Base-by-base conservation (phyloP, 2,113 vertebrate genomes). In the Paratilapia polleni region DNA sequence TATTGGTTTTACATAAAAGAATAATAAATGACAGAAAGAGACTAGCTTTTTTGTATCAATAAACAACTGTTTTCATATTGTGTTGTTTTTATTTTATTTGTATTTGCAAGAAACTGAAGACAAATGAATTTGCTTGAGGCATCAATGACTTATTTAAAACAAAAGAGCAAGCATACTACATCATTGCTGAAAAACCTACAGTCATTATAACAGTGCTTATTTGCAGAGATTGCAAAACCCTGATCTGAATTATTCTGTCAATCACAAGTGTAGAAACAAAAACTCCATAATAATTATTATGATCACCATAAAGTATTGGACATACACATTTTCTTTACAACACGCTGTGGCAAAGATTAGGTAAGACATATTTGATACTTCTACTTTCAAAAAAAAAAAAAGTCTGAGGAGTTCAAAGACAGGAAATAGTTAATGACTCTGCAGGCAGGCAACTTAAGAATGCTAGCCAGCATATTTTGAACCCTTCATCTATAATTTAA, bases 301-400 rank as follows among this genome's bases (percentile, higher is more conserved):
- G 68, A 88, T 80, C 78, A 93, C 85, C 87, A 94, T 88, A 94
- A 93, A 87, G 88, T 90, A 92, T 83, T 84, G 80, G 82, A 91
- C 84, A 89, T 92, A 94, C 84, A 94, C 41, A 88, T 88, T 80
- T 84, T 75, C 91, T 94, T 92, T 94, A 95, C 90, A 93, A 92
- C 92, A 95, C 91, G 84, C 85, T 70, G 81, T 85, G 78, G 84
- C 63, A 81, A 88, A 94, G 81, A 91, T 93, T 92, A 94, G 81
- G 59, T 81, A 61, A 89, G 73, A 91, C 75, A 81, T 70, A 87
- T 92, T 84, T 84, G 76, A 87, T 66, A 79, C 41, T 85, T 87
- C 38, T 74, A 38, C 31, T 57, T 81, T 89, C 63, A 88, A 89
- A 91, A 90, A 61, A 88, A 91, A 91, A 36, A 64, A 75, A 76